These are phyloP conservation scores for Clostera curtula DNA, from an alignment of 2,888 invertebrate species.

Conservation along the genomic window DNA sequence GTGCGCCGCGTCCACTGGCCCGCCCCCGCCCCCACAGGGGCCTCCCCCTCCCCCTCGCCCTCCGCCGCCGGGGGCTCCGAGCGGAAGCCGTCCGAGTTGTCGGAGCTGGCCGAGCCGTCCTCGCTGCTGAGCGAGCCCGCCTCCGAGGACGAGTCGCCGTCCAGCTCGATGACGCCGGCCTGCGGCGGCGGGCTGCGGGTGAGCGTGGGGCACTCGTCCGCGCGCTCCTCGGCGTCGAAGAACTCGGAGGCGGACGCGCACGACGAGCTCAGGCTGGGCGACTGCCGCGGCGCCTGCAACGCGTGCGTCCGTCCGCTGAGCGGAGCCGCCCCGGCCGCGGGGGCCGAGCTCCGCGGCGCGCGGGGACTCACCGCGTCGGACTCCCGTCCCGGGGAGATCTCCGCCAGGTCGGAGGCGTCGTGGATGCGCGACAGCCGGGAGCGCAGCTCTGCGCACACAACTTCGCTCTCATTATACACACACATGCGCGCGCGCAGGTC, in stretches of 20 bases:
- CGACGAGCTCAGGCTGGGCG: slow-evolving; percentile 84
- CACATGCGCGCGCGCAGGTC: slow-evolving; percentile 4
- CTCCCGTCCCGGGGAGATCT: slow-evolving; percentile 72
- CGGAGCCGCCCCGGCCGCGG: too few species aligned
- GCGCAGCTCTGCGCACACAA: slow-evolving; percentile 74
- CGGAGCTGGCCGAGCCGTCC: slow-evolving; percentile 80
- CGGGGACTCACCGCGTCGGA: slow-evolving; percentile 62
- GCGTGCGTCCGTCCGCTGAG: too few species aligned
- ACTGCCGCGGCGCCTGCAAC: slow-evolving; percentile 66
- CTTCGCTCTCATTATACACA: slow-evolving; percentile 55
- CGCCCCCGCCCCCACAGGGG: slow-evolving; percentile 4
- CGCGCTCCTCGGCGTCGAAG: slow-evolving; percentile 85
- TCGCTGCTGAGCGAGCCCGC: slow-evolving; percentile 80
- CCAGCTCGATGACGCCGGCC: slow-evolving; percentile 67
- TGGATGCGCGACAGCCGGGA: slow-evolving; percentile 76
- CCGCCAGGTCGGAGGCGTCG: slow-evolving; percentile 77
- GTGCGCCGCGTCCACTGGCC: slow-evolving; percentile 72
- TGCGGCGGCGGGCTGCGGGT: slow-evolving; percentile 26
- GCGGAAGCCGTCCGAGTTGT: slow-evolving; percentile 75
- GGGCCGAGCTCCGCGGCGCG: too few species aligned
- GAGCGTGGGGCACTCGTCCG: too few species aligned
- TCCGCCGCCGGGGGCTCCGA: slow-evolving; percentile 27
- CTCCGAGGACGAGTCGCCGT: slow-evolving; percentile 82
- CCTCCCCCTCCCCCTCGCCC: slow-evolving; percentile 14
- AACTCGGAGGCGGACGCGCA: slow-evolving; percentile 85